A percentile compares a stretch with the other conserved stretches of the same genome.
Evolutionary conservation across 1,140 invertebrate genomes (phyloP).

Genomic region (Rhagoletis zephyria): DNA sequence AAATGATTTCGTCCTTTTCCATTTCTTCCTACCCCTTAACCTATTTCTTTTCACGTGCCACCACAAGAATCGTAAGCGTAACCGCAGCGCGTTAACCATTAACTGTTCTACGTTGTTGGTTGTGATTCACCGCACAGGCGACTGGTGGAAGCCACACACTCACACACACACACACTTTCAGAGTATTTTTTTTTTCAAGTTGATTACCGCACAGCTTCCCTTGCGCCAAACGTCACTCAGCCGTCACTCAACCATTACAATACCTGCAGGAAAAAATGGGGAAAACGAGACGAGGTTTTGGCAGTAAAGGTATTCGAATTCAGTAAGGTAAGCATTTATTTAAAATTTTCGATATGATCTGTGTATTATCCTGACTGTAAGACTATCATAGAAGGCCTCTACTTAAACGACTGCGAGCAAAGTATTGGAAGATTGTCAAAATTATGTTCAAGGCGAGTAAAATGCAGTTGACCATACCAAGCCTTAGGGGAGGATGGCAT

Average conservation of each 20-base stretch:
- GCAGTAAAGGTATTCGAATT: too few relatives aligned
- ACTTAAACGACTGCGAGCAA: too few relatives aligned
- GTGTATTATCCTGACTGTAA: too few relatives aligned
- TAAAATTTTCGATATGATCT: too few relatives aligned
- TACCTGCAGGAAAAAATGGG: background rate
- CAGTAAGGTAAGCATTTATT: too few relatives aligned
- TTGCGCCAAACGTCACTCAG: slow-evolving; percentile 27
- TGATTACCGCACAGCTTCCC: slow-evolving; percentile 10
- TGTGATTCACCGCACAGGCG: slow-evolving; percentile 21
- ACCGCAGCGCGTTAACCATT: slow-evolving; percentile 70
- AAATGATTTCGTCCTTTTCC: slow-evolving; percentile 59
- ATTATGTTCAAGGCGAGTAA: too few relatives aligned
- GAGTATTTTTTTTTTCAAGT: background rate
- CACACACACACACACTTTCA: background rate
- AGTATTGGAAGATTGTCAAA: too few relatives aligned
- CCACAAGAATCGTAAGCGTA: slow-evolving; percentile 67
- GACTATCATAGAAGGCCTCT: too few relatives aligned
- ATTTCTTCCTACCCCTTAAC: background rate
- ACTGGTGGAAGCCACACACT: background rate
- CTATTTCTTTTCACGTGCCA: background rate
- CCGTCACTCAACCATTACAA: slow-evolving; percentile 17
- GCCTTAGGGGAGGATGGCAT: too few relatives aligned
- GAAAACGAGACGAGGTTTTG: too few relatives aligned
- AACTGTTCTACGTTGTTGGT: slow-evolving; percentile 55
- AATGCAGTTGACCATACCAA: too few relatives aligned